Conservation (phyloP, 2,888 invertebrate species). For the Netelia melanura region DNA sequence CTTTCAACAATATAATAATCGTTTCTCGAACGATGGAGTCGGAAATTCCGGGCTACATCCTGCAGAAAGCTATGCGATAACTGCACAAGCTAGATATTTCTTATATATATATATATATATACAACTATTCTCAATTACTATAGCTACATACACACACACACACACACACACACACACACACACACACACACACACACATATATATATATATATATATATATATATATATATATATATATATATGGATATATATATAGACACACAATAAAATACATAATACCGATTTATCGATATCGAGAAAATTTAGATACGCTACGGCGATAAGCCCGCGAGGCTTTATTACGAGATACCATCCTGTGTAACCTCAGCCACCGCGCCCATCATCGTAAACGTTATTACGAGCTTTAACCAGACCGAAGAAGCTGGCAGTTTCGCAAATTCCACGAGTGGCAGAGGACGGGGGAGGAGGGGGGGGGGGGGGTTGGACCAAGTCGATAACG, state of each 20-base stretch:
- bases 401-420: background rate
- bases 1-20: slow-evolving; percentile 3
- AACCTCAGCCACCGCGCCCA: slow-evolving; percentile 21
- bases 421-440: background rate
- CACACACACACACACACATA: no score
- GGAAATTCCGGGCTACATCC: slow-evolving; percentile 1
- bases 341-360: slow-evolving; percentile 29
- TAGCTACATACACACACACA: no score
- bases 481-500: no score
- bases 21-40: slow-evolving; percentile 9
- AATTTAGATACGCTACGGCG: slow-evolving; percentile 16
- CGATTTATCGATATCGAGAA: background rate
- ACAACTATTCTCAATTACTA: no score
- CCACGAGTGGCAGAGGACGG: no score
- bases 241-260: background rate
- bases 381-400: slow-evolving; percentile 3
- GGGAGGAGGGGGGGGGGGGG: no score
- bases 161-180: no score
- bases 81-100: background rate
- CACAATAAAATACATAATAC: background rate
- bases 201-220: background rate
- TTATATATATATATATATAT: no score
- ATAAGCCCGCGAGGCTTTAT: slow-evolving; percentile 37
- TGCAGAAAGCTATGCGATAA: slow-evolving; percentile 14
- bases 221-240: no score